A percentile compares a stretch with the other conserved stretches of the same genome.
These are phyloP conservation scores for Drosophila lacteicornis DNA, from an alignment of 1,140 invertebrate genomes.

Conservation along the genomic window DNA sequence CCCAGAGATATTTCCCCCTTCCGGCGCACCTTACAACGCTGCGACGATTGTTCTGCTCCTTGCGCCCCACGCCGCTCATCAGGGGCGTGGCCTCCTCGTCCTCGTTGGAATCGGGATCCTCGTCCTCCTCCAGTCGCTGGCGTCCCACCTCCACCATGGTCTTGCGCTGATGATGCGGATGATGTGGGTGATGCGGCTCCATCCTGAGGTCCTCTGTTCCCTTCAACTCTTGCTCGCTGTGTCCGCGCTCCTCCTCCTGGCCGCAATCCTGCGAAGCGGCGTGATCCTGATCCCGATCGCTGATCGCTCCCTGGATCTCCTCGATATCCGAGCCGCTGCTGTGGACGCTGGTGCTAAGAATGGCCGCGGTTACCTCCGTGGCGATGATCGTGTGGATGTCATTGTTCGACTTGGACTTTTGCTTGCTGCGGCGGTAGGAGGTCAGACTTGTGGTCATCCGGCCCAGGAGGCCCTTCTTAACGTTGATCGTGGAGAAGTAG, in stretches of 20 bases:
- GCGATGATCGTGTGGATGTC: conserved; percentile 80
- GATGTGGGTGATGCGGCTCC: conserved; percentile 47
- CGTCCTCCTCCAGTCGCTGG: conserved; percentile 18
- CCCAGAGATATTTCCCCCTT: background rate
- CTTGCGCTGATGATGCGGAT: conserved; percentile 27
- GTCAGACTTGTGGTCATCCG: conserved; percentile 84
- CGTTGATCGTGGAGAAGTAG: conserved; percentile 83
- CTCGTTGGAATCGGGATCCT: conserved; percentile 54
- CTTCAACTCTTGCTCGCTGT: background rate
- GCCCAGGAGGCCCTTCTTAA: conserved; percentile 78
- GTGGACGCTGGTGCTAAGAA: conserved; percentile 42
- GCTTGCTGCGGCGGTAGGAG: conserved; percentile 82
- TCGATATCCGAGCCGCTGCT: conserved; percentile 41
- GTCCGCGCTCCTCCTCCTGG: conserved; percentile 2
- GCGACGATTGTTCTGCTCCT: conserved; percentile 83
- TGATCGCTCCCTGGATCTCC: background rate
- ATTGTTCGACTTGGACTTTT: conserved; percentile 83
- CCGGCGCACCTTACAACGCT: conserved; percentile 80
- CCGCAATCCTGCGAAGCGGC: conserved; percentile 2
- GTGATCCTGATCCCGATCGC: conserved; percentile 28
- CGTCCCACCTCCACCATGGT: conserved; percentile 15
- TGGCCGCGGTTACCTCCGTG: conserved; percentile 65
- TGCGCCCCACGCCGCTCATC: conserved; percentile 68
- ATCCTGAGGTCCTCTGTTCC: conserved; percentile 41
- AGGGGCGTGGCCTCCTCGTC: conserved; percentile 57